A percentile compares a stretch with the other conserved stretches of the same genome.
Evolutionary conservation across 1,140 invertebrate genomes (phyloP).

Genomic region (Diachasma alloeum): DNA sequence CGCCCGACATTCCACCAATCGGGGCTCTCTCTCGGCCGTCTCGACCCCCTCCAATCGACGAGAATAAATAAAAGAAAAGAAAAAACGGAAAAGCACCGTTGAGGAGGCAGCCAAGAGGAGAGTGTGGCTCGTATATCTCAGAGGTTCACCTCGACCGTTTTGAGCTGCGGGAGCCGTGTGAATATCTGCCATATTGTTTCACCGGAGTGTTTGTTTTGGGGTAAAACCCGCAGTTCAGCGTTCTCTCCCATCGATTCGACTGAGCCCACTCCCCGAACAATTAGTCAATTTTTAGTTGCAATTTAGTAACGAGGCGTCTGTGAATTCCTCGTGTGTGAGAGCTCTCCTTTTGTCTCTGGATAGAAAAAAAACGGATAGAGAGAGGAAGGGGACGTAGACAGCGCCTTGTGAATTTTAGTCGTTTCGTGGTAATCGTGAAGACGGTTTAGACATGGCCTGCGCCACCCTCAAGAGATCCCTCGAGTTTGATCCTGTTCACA

Average conservation of each 20-base stretch:
- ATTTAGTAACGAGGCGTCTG: neutral
- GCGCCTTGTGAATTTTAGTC: conserved; percentile 13
- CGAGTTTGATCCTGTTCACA: conserved; percentile 90
- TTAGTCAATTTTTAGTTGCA: neutral
- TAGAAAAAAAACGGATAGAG: neutral
- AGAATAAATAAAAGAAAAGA: neutral
- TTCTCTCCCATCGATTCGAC: too few relatives aligned
- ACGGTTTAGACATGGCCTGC: conserved; percentile 84
- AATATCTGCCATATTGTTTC: conserved; percentile 36
- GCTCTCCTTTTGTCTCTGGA: neutral
- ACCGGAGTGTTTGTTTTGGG: conserved; percentile 35
- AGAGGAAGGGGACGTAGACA: conserved; percentile 1
- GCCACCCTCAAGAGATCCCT: conserved; percentile 92
- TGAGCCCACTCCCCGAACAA: neutral
- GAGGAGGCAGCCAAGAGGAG: neutral
- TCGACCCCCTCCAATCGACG: neutral
- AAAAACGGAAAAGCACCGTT: neutral
- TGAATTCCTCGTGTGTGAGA: too few relatives aligned
- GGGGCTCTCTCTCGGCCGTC: neutral
- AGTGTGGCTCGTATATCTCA: neutral
- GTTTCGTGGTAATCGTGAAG: conserved; percentile 40
- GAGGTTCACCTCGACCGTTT: neutral
- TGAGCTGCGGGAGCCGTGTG: neutral
- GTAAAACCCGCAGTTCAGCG: neutral
- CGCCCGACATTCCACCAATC: neutral